Evolutionary conservation across 2,113 vertebrate species (phyloP), one percentile per base, ranked within the genome.

Genomic region (Amblyopsis rosae): DNA sequence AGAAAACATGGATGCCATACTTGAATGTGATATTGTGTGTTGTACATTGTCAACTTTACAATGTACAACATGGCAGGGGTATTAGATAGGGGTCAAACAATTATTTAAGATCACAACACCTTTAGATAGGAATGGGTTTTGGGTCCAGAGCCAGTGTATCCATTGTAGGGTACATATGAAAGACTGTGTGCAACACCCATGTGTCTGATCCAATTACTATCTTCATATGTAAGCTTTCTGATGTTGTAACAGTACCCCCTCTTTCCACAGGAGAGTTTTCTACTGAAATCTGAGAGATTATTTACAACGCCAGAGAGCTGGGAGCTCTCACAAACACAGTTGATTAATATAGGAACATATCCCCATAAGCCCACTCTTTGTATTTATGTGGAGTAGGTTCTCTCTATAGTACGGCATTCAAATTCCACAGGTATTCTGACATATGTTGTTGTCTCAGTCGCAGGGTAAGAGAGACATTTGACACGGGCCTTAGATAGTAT

Each of bases 1-100:
- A 82, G 70, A 41, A 75, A 78, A 19, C 3, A 13, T 79, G 70
- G 66, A 80, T 72, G 73, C 75, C 77, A 71, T 73, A 72, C 63
- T 68, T 53, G 56, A 73, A 12, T 57, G 48, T 47, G 68, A 51
- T 59, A 56, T 61, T 33, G 13, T n/a, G 67, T 62, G 66, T 59
- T 64, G 33, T 33, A 59, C 69, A 67, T 54, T 61, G 33, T 73
- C 10, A 12, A 72, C 59, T 13, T 47, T 6, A 55, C 32, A 15
- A 66, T 32, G 9, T 65, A 17, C 58, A 70, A 56, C 56, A 47
- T 49, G 55, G 54, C 12, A 1, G 51, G 53, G 3, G 60, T 0
- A 15, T 16, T 16, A 15, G 12, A 12, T n/a, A 15, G 51, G 51
- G 51, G 51, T 8, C 13, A 6, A 6, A 7, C 1, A 41, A 6